These are phyloP conservation scores for Regulus satrapa DNA, from an alignment of 2,113 vertebrate species.

Conservation along the genomic window DNA sequence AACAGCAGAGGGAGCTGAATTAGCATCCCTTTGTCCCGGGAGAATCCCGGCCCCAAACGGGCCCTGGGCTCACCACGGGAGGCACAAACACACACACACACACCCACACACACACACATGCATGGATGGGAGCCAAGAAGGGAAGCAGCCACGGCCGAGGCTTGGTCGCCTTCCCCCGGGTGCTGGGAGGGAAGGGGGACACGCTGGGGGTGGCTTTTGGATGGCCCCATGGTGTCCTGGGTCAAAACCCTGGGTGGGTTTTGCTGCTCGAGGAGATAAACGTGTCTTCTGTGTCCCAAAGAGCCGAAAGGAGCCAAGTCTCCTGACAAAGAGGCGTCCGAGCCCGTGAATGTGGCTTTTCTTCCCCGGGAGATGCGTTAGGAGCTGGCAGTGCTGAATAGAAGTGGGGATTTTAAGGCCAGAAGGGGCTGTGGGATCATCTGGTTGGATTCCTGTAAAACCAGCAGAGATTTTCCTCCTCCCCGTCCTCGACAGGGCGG, in stretches of 20 bases:
- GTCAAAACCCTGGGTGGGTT: background rate
- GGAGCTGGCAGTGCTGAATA: slow-evolving; percentile 21
- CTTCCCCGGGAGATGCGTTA: background rate
- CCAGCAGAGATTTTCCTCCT: background rate
- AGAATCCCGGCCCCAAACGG: slow-evolving; percentile 37
- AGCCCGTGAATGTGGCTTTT: background rate
- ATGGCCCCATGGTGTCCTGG: too few species aligned
- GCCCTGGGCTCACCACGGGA: background rate
- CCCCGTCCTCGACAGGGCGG: background rate
- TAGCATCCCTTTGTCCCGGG: slow-evolving; percentile 68
- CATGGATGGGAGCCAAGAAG: background rate
- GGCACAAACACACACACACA: slow-evolving; percentile 10
- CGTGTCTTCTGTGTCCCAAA: fast-evolving
- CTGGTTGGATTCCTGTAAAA: background rate
- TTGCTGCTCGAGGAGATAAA: background rate
- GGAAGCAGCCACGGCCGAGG: background rate
- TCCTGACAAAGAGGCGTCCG: background rate
- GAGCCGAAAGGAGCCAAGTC: background rate
- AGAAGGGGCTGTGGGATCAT: slow-evolving; percentile 15
- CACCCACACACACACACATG: background rate
- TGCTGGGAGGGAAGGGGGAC: background rate
- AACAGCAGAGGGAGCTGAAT: slow-evolving; percentile 71
- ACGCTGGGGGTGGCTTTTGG: fast-evolving
- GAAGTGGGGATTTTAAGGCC: background rate
- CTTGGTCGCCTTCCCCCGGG: background rate